Percentiles rank a stretch among this genome's conserved stretches.
Evolutionary conservation across 2,797 vertebrate genomes (phyloP).

Genomic region (Phataginus tricuspis): DNA sequence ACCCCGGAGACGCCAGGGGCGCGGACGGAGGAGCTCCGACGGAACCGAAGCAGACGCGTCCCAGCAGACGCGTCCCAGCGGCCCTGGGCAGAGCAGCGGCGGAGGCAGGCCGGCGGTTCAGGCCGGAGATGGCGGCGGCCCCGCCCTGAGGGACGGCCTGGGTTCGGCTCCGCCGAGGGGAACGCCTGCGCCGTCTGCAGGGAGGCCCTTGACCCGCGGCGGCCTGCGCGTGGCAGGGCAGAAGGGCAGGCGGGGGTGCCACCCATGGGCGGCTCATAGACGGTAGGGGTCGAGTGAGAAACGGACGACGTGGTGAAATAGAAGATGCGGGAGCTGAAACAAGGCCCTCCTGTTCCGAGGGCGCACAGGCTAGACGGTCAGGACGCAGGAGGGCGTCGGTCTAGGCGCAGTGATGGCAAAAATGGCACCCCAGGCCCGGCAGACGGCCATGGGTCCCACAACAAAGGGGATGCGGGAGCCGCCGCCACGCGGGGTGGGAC

Average conservation of each 20-base stretch:
- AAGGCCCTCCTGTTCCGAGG: conserved; percentile 29
- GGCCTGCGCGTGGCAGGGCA: neutral
- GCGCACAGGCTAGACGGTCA: conserved; percentile 42
- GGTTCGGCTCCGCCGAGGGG: neutral
- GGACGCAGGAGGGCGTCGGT: conserved; percentile 13
- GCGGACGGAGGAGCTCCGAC: neutral
- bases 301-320: conserved; percentile 16
- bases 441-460: conserved; percentile 55
- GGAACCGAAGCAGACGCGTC: neutral
- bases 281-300: neutral
- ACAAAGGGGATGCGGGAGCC: conserved; percentile 23
- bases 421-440: conserved; percentile 38
- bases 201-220: neutral
- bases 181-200: neutral
- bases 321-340: conserved; percentile 9
- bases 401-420: conserved; percentile 42
- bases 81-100: neutral
- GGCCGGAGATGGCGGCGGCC: neutral
- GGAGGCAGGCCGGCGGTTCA: neutral
- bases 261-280: neutral
- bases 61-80: neutral
- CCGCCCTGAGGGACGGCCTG: neutral
- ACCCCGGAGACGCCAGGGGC: neutral
- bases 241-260: neutral
- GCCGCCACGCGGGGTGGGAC: neutral